Evolutionary conservation across 2,888 invertebrate species (phyloP), one percentile per base, ranked within the genome.

Genomic region (Xylocampa areola): DNA sequence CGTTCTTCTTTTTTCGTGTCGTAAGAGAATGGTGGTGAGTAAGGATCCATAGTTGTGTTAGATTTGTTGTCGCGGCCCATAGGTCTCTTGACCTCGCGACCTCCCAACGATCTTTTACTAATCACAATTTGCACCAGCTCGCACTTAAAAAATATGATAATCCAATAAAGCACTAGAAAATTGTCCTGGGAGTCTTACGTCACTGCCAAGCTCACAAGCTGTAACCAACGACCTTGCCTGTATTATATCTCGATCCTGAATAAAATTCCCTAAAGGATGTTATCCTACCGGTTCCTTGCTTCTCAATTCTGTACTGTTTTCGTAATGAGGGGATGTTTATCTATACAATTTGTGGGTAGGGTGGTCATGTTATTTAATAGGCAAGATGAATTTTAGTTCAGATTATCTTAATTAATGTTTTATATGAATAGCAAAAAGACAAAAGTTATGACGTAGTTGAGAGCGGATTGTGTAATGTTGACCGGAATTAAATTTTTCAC

Each of bases 191-290:
- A 3, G 13, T 7, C 16, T 11, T 5, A 21, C 21, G 13, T 7
- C 13, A 21, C 13, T 5, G n/a, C 25, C 65, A 50, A 63, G 49
- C 65, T 50, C 49, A 32, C 5, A 7, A 4, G 10, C 4, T 8
- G 23, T 44, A 19, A 11, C 35, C 62, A n/a, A 39, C 25, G 37
- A 27, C 47, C 10, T 13, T 14, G 21, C 39, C 6, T 2, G 10
- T 4, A 10, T 35, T 33, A 44, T 44, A 64, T 64, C 48, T 40
- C 8, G 32, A 35, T 54, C 55, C 55, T 48, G 55, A 48, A 33
- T 50, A 57, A 44, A 53, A 41, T 58, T 39, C 40, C 21, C 40
- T 16, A 13, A 68, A 65, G 76, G 71, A 72, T 72, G 72, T 72
- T 72, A 75, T 63, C 17, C 39, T 53, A 29, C 36, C 44, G 54